Conservation (phyloP, 1,140 invertebrate species). For the Spodoptera frugiperda region DNA sequence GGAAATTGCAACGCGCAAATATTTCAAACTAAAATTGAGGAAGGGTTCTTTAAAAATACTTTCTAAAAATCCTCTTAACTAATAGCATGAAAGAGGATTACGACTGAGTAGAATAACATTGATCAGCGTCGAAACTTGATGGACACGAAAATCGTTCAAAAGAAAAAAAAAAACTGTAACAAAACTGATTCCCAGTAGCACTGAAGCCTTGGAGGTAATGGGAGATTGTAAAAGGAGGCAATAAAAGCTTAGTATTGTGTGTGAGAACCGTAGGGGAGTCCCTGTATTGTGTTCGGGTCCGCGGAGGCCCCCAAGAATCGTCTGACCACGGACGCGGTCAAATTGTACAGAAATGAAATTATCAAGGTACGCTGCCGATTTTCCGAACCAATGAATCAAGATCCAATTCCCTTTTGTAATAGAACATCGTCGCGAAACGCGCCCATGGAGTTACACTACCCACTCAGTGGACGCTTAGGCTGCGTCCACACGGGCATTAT, state of each 20-base stretch:
- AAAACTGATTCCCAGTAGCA: constrained; percentile 83
- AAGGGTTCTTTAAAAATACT: constrained; percentile 27
- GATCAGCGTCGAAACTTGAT: constrained; percentile 64
- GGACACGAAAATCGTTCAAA: constrained; percentile 73
- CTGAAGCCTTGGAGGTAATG: constrained; percentile 80
- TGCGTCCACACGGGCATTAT: constrained; percentile 59
- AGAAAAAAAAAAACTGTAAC: constrained; percentile 78
- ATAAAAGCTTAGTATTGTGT: constrained; percentile 86
- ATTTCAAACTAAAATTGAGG: constrained; percentile 23
- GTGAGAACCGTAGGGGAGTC: constrained; percentile 79
- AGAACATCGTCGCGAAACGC: constrained; percentile 84
- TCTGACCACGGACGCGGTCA: constrained; percentile 84
- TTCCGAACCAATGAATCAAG: constrained; percentile 86
- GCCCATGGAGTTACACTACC: constrained; percentile 79
- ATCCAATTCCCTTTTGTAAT: constrained; percentile 86
- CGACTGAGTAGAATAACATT: constrained; percentile 63
- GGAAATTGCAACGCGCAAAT: neutral
- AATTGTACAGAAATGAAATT: constrained; percentile 87
- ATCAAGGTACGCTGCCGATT: constrained; percentile 86
- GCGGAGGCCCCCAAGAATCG: constrained; percentile 79
- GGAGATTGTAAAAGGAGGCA: constrained; percentile 85
- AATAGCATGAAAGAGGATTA: constrained; percentile 60
- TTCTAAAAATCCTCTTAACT: constrained; percentile 30
- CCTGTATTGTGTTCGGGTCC: constrained; percentile 81
- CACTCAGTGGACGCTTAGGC: constrained; percentile 79